Evolutionary conservation across 1,140 invertebrate genomes (phyloP), one percentile per base, ranked within the genome.

Genomic region (Conus betulinus): DNA sequence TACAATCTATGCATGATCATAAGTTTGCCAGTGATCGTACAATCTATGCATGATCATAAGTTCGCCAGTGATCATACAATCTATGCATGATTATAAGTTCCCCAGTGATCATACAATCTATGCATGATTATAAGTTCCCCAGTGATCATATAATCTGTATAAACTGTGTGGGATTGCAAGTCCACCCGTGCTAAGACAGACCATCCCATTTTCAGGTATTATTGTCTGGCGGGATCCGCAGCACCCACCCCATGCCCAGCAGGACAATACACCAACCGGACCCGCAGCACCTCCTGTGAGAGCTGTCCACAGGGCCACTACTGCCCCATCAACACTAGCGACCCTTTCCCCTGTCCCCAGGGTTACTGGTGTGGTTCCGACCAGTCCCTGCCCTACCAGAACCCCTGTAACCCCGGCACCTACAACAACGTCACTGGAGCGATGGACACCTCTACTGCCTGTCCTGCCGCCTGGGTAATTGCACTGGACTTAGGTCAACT

Each of bases 241-340:
- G 87, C 87, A 11, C 93, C 93, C 13, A 87, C 82, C 5, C 89
- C 93, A n/a, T 95, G 94, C 88, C 25, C 87, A 2, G 91, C 91
- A 13, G 93, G 94, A 13, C 91, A 87, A 1, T 95, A 93, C 84
- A 88, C 91, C 67, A 93, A 93, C 74, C 85, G 90, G 20, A 92
- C 93, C 20, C 84, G 94, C 13, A 90, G 88, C 67, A 87, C 89
- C 13, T 57, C 88, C 13, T 95, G 94, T 89, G 55, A 84, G 0
- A 67, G 83, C 83, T 95, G 94, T 90, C 94, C 94, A n/a, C 85
- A 84, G 23, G 94, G 93, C 20, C 89, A 91, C 89, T 94, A 95
- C 89, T 95, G 94, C 84, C 89, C 92, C 0, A 25, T 92, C 3
- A 92, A 92, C 85, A 94, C 93, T 53, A 91, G 90, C 78, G 87